A percentile compares a stretch with the other conserved stretches of the same genome.
Conservation (phyloP, 2,797 vertebrate genomes). For the Tolypeutes matacus region DNA sequence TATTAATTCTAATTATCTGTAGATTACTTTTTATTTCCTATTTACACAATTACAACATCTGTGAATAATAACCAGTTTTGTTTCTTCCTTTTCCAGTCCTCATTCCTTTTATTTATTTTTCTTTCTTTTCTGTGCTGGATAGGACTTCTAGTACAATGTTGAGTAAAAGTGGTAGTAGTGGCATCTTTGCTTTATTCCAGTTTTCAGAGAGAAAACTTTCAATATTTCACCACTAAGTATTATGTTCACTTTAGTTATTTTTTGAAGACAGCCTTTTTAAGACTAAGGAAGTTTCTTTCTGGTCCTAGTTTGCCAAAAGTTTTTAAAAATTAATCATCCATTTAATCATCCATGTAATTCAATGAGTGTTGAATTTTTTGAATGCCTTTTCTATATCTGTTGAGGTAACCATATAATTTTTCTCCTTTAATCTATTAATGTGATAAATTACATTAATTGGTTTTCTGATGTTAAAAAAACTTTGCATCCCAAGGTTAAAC, state of each 20-base stretch:
- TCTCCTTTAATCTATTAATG: conserved; percentile 27
- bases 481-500: conserved; percentile 21
- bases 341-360: conserved; percentile 21
- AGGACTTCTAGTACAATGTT: background rate
- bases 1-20: conserved; percentile 61
- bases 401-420: conserved; percentile 33
- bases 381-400: conserved; percentile 25
- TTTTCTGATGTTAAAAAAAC: conserved; percentile 45
- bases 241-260: conserved; percentile 27
- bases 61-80: conserved; percentile 9
- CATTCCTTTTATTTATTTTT: background rate
- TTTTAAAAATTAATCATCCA: background rate
- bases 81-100: conserved; percentile 48
- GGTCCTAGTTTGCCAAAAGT: conserved; percentile 31
- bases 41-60: conserved; percentile 36
- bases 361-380: conserved; percentile 46
- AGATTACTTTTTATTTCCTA: conserved; percentile 11
- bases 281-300: conserved; percentile 65
- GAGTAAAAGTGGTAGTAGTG: conserved; percentile 33
- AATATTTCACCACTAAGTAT: conserved; percentile 46
- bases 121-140: background rate
- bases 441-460: conserved; percentile 40
- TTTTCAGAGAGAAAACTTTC: conserved; percentile 55
- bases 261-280: conserved; percentile 56
- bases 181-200: conserved; percentile 63